A percentile compares a stretch with the other conserved stretches of the same genome.
These are phyloP conservation scores for silkworm (Bombyx mori) DNA, from an alignment of 1,140 invertebrate genomes.

Conservation along the genomic window DNA sequence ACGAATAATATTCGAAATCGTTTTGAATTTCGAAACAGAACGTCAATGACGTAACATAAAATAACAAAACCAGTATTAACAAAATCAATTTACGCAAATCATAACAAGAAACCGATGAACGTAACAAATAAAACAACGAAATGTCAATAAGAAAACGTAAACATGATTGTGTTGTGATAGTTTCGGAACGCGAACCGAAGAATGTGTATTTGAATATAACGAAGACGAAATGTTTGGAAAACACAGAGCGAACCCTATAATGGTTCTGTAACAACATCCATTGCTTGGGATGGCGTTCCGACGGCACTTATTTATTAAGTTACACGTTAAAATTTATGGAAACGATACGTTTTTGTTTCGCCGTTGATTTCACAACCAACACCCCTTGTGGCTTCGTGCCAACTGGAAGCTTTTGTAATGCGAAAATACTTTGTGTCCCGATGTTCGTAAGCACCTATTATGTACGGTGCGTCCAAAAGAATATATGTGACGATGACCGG, in stretches of 20 bases:
- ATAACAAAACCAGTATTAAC: background rate
- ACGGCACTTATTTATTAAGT: slow-evolving; percentile 40
- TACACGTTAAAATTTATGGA: slow-evolving; percentile 53
- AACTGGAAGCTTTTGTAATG: slow-evolving; percentile 53
- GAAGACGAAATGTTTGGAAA: slow-evolving; percentile 58
- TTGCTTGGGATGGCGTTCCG: slow-evolving; percentile 38
- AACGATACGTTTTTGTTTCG: slow-evolving; percentile 64
- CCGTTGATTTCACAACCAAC: slow-evolving; percentile 61
- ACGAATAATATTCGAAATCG: slow-evolving; percentile 2
- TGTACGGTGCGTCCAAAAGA: background rate
- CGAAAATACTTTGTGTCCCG: slow-evolving; percentile 27
- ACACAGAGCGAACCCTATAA: slow-evolving; percentile 50
- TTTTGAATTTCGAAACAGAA: slow-evolving; percentile 1
- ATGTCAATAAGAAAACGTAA: slow-evolving; percentile 38
- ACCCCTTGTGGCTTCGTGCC: slow-evolving; percentile 65
- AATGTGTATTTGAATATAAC: slow-evolving; percentile 36
- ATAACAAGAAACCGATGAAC: slow-evolving; percentile 40
- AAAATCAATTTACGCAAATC: no score
- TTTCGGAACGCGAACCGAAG: slow-evolving; percentile 58
- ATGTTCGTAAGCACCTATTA: slow-evolving; percentile 7
- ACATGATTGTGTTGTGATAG: slow-evolving; percentile 66
- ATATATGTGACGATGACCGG: background rate
- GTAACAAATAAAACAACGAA: slow-evolving; percentile 25
- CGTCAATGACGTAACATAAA: slow-evolving; percentile 1
- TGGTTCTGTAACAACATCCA: slow-evolving; percentile 50